Evolutionary conservation across 1,140 invertebrate genomes (phyloP), one percentile per base, ranked within the genome.

Genomic region (Popillia japonica): DNA sequence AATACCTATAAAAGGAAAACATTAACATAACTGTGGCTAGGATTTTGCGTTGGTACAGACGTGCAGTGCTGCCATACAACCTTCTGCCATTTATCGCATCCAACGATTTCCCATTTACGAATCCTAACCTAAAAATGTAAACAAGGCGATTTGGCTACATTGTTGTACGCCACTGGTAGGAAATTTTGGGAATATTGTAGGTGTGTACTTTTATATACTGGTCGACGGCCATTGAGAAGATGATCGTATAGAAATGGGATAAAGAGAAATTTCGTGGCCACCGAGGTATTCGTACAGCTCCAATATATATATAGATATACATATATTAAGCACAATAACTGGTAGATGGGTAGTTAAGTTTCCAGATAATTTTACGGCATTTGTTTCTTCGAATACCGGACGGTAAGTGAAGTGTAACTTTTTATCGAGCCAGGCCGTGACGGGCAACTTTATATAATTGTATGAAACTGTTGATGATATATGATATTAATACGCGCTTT

Each of bases 401-500:
- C 75, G 42, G 42, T 34, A 76, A 76, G 75, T 76, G 75, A 76
- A 76, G 41, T 76, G 75, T 76, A 40, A 48, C 75, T 76, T 76
- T 55, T 76, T 55, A 48, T 48, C 44, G 44, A 44, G 17, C 17
- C 41, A 76, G 41, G 44, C 44, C 41, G n/a, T 76, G 75, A 76
- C 75, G 14, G 44, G 75, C 75, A 76, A 55, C 75, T 76, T 76
- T 76, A 76, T 68, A 23, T 55, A 55, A 76, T 55, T 76, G 72
- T 76, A 74, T 22, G 20, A 76, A 55, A 76, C 75, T 55, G 41
- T 76, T 76, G 75, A 76, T 76, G 75, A 76, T 74, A 74, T 74
- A 68, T 68, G 61, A 68, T 68, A 74, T 40, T 74, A 74, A 74
- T 74, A 34, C 44, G 41, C 22, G 20, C 44, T 76, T 76, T 34